Percentiles rank a stretch among this genome's conserved stretches.
These are phyloP conservation scores for Suillia variegata DNA, from an alignment of 2,888 invertebrate species.

Conservation along the genomic window DNA sequence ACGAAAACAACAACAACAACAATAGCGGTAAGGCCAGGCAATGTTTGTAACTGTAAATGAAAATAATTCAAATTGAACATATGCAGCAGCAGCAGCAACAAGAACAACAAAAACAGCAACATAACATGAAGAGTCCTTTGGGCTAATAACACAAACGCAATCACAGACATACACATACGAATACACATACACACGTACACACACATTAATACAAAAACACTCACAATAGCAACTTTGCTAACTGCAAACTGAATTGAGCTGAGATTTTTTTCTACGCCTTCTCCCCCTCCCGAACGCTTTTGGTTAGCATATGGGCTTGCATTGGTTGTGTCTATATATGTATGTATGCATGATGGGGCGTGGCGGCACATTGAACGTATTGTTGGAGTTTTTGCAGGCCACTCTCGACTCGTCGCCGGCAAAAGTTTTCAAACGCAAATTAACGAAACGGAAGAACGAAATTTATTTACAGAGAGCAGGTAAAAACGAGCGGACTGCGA, in stretches of 20 bases:
- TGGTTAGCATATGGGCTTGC: no score
- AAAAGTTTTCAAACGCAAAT: neutral
- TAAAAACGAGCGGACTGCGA: neutral
- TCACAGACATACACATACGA: constrained; percentile 33
- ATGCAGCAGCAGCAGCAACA: constrained; percentile 16
- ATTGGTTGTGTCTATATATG: neutral
- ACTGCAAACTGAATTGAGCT: no score
- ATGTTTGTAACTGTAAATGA: constrained; percentile 52
- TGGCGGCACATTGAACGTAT: neutral
- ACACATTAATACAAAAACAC: neutral
- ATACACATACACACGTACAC: neutral
- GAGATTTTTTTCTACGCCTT: constrained; percentile 1
- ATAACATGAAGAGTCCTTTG: constrained; percentile 40
- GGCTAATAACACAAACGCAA: constrained; percentile 52
- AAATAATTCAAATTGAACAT: constrained; percentile 52
- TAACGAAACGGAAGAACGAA: constrained; percentile 50
- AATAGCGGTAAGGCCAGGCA: constrained; percentile 13
- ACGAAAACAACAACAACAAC: constrained; percentile 25
- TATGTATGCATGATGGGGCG: neutral
- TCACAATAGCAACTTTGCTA: neutral
- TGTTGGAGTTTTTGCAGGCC: no score
- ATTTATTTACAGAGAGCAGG: constrained; percentile 39
- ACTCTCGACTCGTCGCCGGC: neutral
- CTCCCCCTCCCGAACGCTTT: no score
- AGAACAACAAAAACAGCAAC: constrained; percentile 9